A percentile compares a stretch with the other conserved stretches of the same genome.
phyloP scores from a whole-genome alignment of 2,888 invertebrate genomes.

The Idaea dimidiata region DNA sequence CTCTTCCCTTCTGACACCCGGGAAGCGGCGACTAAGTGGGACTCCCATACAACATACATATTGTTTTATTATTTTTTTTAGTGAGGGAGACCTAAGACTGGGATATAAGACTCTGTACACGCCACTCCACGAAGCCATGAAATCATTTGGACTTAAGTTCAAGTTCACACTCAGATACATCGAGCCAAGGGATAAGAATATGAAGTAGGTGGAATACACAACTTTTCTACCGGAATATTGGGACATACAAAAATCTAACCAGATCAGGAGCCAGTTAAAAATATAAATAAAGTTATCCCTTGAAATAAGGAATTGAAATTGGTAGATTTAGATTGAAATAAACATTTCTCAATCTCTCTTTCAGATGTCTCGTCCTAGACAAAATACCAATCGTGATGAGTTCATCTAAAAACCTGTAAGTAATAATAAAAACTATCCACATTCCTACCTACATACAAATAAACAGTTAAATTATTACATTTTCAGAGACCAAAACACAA shows the following conservation, averaged over 20 bases:
- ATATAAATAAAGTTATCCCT: no score
- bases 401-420: conserved; percentile 6
- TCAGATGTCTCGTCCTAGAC: conserved; percentile 9
- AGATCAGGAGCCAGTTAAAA: no score
- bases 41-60: conserved; percentile 8
- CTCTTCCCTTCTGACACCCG: no score
- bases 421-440: background rate
- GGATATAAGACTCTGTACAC: conserved; percentile 34
- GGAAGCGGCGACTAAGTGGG: no score
- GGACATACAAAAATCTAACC: no score
- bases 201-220: conserved; percentile 19
- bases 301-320: no score
- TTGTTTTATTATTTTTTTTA: background rate
- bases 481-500: conserved; percentile 6
- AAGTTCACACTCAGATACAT: conserved; percentile 14
- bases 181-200: conserved; percentile 7
- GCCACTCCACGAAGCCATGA: conserved; percentile 41
- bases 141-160: conserved; percentile 26
- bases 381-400: conserved; percentile 12
- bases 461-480: background rate
- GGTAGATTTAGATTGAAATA: background rate
- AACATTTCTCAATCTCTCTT: conserved; percentile 6
- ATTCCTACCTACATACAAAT: background rate
- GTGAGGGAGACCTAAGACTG: conserved; percentile 5
- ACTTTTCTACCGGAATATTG: no score